Evolutionary conservation across 2,113 vertebrate genomes (phyloP), one percentile per base, ranked within the genome.

Genomic region (Brachypodius melanocephalos): DNA sequence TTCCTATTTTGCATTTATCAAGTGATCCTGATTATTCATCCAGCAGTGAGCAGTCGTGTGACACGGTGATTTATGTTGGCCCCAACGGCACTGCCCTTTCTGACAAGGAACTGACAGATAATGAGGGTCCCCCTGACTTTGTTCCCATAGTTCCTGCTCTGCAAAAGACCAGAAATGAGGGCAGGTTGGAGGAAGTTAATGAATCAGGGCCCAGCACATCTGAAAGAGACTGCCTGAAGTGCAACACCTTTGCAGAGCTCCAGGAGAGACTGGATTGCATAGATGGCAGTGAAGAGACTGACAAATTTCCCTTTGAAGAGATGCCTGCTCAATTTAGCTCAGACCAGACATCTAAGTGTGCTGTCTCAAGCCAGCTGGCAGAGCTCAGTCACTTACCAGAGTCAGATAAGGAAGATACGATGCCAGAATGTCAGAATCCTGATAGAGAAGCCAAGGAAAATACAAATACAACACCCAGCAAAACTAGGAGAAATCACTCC

Each of bases 1-100:
- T 99, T 36, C 98, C 99, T 2, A 75, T 99, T 78, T 96, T 99
- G 34, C 98, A 98, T 82, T 98, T 99, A 49, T 98, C 99, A 95
- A 99, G 98, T 25, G 99, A 99, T 77, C 99, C 98, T 1, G 99
- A 99, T 82, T 99, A 99, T 95, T 99, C 99, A 26, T 99, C 99
- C 52, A 99, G 99, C 98, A 99, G 99, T 1, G 99, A 99, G 97
- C 99, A 99, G 97, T 99, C 99, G 2, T 99, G 99, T 24, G 99
- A 99, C 96, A 99, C 99, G 0, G 99, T 99, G 83, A 99, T 99
- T 97, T 99, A 99, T 0, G 98, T 99, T 15, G 99, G 99, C 24
- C 99, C 99, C 2, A 99, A 99, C 2, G 99, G 99, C 82, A 98
- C 98, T 5, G 98, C 99, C 5, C 98, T 99, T 77, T 99, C 99